phyloP scores from a whole-genome alignment of 2,888 invertebrate species.

The Mylabris sibirica region DNA sequence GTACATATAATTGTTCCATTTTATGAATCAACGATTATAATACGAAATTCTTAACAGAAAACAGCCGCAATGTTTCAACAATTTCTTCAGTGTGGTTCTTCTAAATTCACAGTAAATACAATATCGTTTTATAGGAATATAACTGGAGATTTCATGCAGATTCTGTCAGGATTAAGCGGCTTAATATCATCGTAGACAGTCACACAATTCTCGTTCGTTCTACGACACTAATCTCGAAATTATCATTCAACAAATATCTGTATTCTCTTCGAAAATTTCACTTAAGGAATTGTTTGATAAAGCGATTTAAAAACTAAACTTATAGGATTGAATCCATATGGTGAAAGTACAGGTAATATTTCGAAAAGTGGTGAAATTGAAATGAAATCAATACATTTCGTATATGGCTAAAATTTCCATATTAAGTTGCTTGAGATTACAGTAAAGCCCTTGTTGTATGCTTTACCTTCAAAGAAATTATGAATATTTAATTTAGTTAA shows the following conservation, averaged over 20 bases:
- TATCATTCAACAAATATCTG: not conserved
- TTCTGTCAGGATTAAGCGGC: not conserved
- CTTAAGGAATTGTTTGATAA: not conserved
- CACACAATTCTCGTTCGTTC: not conserved
- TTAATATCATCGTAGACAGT: not conserved
- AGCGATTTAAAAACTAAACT: not conserved
- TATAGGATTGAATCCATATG: no score
- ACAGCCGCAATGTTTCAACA: no score
- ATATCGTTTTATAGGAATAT: not conserved
- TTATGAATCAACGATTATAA: conserved; percentile 16
- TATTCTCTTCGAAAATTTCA: not conserved
- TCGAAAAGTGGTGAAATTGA: not conserved
- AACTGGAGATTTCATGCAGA: not conserved
- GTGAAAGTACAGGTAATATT: not conserved
- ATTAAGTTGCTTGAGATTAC: not conserved
- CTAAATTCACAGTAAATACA: not conserved
- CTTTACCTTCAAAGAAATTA: not conserved
- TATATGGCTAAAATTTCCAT: not conserved
- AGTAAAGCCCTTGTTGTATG: not conserved
- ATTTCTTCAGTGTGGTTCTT: no score
- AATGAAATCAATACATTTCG: not conserved
- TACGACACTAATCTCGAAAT: not conserved
- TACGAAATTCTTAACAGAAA: conserved; percentile 1
- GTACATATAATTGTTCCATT: conserved; percentile 25
- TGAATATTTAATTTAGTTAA: not conserved